Evolutionary conservation across 2,797 vertebrate genomes (phyloP).

Genomic region (Oophaga sylvatica): DNA sequence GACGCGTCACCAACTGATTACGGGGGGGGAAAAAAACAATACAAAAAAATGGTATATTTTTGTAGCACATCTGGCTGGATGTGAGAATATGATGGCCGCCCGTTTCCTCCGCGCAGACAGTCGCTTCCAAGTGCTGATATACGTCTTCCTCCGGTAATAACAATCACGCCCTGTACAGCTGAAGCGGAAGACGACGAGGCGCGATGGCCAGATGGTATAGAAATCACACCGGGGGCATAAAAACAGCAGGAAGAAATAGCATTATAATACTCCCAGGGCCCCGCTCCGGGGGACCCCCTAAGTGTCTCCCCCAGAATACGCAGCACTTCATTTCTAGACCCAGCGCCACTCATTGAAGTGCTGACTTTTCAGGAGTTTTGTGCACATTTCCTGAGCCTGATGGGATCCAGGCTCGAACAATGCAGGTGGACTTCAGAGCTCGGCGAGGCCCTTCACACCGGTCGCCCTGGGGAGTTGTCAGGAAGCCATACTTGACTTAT

Average conservation of each 20-base stretch:
- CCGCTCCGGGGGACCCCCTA: neutral
- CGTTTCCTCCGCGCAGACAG: conserved; percentile 22
- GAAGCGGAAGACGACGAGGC: conserved; percentile 35
- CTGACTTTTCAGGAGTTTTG: conserved; percentile 1
- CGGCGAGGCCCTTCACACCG: neutral
- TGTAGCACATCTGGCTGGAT: conserved; percentile 20
- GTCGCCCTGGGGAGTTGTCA: neutral
- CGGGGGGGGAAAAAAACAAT: neutral
- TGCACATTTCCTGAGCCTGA: conserved; percentile 1
- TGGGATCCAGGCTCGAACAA: neutral
- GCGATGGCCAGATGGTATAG: conserved; percentile 41
- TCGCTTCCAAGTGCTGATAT: conserved; percentile 50
- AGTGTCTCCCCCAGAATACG: neutral
- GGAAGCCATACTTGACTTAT: conserved; percentile 16
- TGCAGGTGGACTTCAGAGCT: neutral
- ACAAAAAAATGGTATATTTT: neutral
- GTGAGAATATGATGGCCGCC: conserved; percentile 7
- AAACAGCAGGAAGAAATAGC: conserved; percentile 50
- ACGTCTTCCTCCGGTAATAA: conserved; percentile 44
- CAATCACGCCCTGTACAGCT: conserved; percentile 50
- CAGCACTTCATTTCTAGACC: neutral
- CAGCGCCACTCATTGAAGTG: neutral
- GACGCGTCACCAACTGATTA: neutral
- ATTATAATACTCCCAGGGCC: conserved; percentile 10
- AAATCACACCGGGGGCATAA: conserved; percentile 17